Percentiles rank a stretch among this genome's conserved stretches.
phyloP scores from a whole-genome alignment of 2,888 invertebrate genomes.

The Tillus elongatus region DNA sequence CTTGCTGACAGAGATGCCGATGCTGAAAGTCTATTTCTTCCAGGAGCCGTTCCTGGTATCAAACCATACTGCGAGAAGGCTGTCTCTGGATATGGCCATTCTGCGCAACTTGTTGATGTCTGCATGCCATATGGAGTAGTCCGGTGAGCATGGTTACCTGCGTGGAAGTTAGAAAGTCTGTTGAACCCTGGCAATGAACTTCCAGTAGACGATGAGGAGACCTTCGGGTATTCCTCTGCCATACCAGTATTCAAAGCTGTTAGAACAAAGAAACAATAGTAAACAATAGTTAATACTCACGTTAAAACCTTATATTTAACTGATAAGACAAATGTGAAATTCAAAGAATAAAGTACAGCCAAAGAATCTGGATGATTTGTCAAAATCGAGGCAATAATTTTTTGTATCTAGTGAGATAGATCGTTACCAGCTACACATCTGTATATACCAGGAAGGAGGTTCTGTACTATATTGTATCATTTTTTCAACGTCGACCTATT shows the following conservation, averaged over 20 bases:
- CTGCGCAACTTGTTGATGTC: constrained; percentile 24
- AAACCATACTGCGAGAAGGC: constrained; percentile 17
- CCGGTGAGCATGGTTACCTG: constrained; percentile 24
- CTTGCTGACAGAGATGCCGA: constrained; percentile 62
- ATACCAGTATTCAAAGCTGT: constrained; percentile 27
- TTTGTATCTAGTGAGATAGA: too few relatives aligned
- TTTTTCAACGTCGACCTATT: too few relatives aligned
- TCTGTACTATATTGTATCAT: too few relatives aligned
- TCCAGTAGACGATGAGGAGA: constrained; percentile 27
- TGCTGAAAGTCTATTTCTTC: constrained; percentile 48
- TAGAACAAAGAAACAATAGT: too few relatives aligned
- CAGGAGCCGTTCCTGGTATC: constrained; percentile 20
- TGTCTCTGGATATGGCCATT: constrained; percentile 31
- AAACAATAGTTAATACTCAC: too few relatives aligned
- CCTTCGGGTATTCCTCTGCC: constrained; percentile 31
- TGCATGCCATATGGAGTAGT: constrained; percentile 24
- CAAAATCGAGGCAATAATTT: too few relatives aligned
- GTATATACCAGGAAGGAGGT: too few relatives aligned
- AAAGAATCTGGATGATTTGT: too few relatives aligned
- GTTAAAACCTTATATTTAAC: too few relatives aligned
- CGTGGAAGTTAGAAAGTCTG: constrained; percentile 29
- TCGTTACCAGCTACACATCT: too few relatives aligned
- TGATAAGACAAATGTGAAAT: too few relatives aligned
- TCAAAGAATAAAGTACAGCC: too few relatives aligned
- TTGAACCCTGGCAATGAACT: constrained; percentile 35